Conservation (phyloP, 2,113 vertebrate species). For the Lampris incognitus region DNA sequence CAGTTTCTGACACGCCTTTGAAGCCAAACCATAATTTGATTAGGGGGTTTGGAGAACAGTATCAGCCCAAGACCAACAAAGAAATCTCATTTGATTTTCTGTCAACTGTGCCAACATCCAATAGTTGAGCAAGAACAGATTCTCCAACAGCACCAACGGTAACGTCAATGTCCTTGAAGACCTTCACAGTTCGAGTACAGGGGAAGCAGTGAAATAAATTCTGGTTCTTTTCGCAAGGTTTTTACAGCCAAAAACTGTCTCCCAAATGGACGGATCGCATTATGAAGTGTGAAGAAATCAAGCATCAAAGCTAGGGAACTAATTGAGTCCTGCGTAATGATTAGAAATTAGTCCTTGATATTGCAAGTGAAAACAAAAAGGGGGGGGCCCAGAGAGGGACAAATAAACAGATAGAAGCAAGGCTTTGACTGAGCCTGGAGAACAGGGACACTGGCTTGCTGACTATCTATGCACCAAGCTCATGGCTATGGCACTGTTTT, state of each 20-base stretch:
- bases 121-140: slow-evolving; percentile 12
- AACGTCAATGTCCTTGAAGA: neutral
- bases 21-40: slow-evolving; percentile 5
- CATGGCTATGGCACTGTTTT: slow-evolving; percentile 13
- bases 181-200: slow-evolving; percentile 19
- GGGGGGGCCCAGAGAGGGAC: slow-evolving; percentile 26
- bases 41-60: neutral
- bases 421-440: slow-evolving; percentile 24
- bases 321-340: slow-evolving; percentile 50
- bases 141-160: slow-evolving; percentile 9
- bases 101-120: slow-evolving; percentile 25
- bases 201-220: slow-evolving; percentile 9
- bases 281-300: slow-evolving; percentile 43
- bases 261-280: slow-evolving; percentile 27
- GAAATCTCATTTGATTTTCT: slow-evolving; percentile 2
- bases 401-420: slow-evolving; percentile 41
- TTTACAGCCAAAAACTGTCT: slow-evolving; percentile 4
- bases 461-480: neutral
- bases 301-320: slow-evolving; percentile 51
- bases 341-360: slow-evolving; percentile 52
- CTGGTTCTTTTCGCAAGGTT: slow-evolving; percentile 18
- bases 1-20: slow-evolving; percentile 2
- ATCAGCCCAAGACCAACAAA: slow-evolving; percentile 9
- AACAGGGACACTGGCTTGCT: slow-evolving; percentile 23
- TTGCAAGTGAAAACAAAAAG: slow-evolving; percentile 43